Conservation (phyloP, 2,797 vertebrate species). For the Silurus lanzhouensis region DNA sequence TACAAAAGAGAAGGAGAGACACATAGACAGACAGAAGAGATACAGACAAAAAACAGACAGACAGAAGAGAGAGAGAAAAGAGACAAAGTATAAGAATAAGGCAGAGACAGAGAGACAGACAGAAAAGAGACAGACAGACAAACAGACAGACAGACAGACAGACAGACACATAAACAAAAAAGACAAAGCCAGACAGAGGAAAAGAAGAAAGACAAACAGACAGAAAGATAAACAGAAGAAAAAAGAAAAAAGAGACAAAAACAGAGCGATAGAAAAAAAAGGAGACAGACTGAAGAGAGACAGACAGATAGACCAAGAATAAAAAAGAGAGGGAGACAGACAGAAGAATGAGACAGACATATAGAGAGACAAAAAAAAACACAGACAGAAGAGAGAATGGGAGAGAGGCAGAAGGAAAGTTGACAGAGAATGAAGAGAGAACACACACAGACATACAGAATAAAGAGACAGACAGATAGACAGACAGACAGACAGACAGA, state of each 20-base stretch:
- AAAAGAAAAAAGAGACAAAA: not conserved
- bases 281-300: not conserved
- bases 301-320: not conserved
- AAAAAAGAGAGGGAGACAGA: not conserved
- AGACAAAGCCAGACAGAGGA: not conserved
- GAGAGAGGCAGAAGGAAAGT: not conserved
- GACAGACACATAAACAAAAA: not conserved
- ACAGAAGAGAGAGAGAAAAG: not conserved
- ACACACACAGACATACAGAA: not conserved
- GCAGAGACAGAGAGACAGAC: not conserved
- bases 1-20: not conserved
- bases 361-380: not conserved
- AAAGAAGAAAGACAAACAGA: not conserved
- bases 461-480: not conserved
- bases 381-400: too few species aligned
- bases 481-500: not conserved
- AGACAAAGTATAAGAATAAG: not conserved
- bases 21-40: not conserved
- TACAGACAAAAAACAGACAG: not conserved
- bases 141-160: not conserved
- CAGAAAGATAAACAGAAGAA: not conserved
- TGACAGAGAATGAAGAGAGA: not conserved
- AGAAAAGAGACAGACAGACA: conserved; percentile 11
- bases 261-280: not conserved
- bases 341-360: not conserved